phyloP scores from a whole-genome alignment of 1,140 invertebrate species.

The Capitella teleta region DNA sequence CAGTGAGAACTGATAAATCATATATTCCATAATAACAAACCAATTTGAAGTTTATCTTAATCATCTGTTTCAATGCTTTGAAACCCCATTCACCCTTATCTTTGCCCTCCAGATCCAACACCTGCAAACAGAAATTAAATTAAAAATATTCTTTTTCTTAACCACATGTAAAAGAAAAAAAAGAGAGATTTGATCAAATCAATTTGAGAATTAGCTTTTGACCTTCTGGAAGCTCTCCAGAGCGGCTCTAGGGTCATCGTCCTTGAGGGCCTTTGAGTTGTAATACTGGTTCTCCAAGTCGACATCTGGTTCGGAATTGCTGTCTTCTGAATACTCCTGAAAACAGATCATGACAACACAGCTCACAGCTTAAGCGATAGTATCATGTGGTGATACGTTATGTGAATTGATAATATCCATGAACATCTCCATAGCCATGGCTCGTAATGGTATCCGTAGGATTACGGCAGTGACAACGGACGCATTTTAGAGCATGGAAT shows the following conservation, averaged over 20 bases:
- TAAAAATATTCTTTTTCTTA: not conserved
- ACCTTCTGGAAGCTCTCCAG: slow-evolving; percentile 87
- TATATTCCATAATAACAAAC: slow-evolving; percentile 45
- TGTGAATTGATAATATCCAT: not conserved
- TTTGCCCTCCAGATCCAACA: slow-evolving; percentile 86
- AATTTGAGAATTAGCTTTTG: not conserved
- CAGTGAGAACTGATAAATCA: not conserved
- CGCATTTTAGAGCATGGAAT: too few species aligned
- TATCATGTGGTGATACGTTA: not conserved
- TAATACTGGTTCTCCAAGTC: slow-evolving; percentile 99
- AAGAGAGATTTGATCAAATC: not conserved
- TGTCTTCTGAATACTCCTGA: slow-evolving; percentile 48
- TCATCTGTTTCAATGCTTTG: slow-evolving; percentile 99
- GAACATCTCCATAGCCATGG: not conserved
- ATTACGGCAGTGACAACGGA: too few species aligned
- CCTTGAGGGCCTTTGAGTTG: slow-evolving; percentile 96
- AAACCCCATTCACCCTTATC: slow-evolving; percentile 99
- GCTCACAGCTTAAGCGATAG: not conserved
- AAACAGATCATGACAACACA: slow-evolving; percentile 13
- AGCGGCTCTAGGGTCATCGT: slow-evolving; percentile 86
- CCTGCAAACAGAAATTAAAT: slow-evolving; percentile 38
- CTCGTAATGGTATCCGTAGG: too few species aligned
- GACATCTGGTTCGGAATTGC: slow-evolving; percentile 80
- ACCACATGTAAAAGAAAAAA: not conserved
- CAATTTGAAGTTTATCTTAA: slow-evolving; percentile 98